Base-by-base conservation (phyloP, 2,113 vertebrate species). In the Equus przewalskii region DNA sequence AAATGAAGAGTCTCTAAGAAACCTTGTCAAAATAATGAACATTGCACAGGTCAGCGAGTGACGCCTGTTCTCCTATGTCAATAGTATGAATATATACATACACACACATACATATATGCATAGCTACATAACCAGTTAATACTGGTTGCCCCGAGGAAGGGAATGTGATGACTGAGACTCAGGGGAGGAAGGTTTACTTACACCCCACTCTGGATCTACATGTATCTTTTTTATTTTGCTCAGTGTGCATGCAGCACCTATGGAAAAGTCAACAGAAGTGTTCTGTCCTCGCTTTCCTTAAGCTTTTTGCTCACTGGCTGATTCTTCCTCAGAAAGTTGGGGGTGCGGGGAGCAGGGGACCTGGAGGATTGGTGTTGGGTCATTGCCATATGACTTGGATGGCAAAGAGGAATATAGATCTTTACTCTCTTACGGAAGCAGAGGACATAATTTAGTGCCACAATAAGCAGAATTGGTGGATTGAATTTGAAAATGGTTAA, bases 91-190 rank as follows among this genome's bases (percentile, higher is more conserved):
- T 3, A 2, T 7, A 22, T 26, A 4, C 13, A 85, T 1, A 18
- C 0, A 16, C 0, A 36, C 5, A n/a, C 26, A 24, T 14, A 7
- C 7, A 4, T 13, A 54, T 54, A 54, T 54, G 15, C 51, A 15
- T 14, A 54, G 36, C 6, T 49, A n/a, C 18, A 26, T 2, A 2
- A 64, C 41, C 15, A 13, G 2, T 16, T 30, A 36, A 78, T 19
- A 13, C n/a, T 1, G 4, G 26, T 11, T 70, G 12, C 30, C 54
- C 11, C 64, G 24, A 7, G 21, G 12, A 26, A 22, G 64, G 22
- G 30, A 30, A 33, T 3, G 12, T 33, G 5, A 18, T n/a, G 51
- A 8, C 49, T 28, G 26, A 9, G 18, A 4, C 44, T 83, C 19
- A 28, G 22, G 24, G 56, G 0, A 44, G 24, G 24, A 30, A n/a